Conservation (phyloP, 2,888 invertebrate species). For the Mellilla xanthometata region DNA sequence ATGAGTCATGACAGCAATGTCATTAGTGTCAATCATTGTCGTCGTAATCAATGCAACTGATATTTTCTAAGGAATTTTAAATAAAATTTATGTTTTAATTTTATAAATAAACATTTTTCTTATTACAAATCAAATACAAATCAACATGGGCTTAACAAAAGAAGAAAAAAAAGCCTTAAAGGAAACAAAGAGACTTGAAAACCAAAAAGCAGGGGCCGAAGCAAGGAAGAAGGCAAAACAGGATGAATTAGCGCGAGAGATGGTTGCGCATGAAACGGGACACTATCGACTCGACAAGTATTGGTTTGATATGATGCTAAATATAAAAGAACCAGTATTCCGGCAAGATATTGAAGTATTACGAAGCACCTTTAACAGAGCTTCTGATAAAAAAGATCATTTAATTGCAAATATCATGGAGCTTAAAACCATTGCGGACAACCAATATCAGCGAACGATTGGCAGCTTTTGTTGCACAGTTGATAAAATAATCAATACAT, state of each 20-base stretch:
- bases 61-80: too few species aligned
- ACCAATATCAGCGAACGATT: constrained; percentile 85
- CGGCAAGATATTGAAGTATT: constrained; percentile 64
- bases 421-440: constrained; percentile 84
- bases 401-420: constrained; percentile 79
- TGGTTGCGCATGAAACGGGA: constrained; percentile 52
- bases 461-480: constrained; percentile 84
- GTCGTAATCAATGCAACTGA: too few species aligned
- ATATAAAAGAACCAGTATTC: constrained; percentile 69
- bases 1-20: too few species aligned
- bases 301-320: constrained; percentile 65
- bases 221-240: constrained; percentile 51
- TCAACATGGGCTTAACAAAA: constrained; percentile 55
- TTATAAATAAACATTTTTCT: constrained; percentile 15
- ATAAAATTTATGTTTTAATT: constrained; percentile 10
- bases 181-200: constrained; percentile 60
- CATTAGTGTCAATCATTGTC: too few species aligned
- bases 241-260: constrained; percentile 60
- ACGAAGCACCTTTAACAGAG: constrained; percentile 78
- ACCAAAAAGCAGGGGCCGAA: constrained; percentile 51
- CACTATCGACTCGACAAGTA: constrained; percentile 57
- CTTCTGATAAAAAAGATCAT: constrained; percentile 82
- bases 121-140: constrained; percentile 7
- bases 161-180: constrained; percentile 66
- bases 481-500: constrained; percentile 82